These are phyloP conservation scores for Noctua janthe DNA, from an alignment of 2,888 invertebrate genomes.

Conservation along the genomic window DNA sequence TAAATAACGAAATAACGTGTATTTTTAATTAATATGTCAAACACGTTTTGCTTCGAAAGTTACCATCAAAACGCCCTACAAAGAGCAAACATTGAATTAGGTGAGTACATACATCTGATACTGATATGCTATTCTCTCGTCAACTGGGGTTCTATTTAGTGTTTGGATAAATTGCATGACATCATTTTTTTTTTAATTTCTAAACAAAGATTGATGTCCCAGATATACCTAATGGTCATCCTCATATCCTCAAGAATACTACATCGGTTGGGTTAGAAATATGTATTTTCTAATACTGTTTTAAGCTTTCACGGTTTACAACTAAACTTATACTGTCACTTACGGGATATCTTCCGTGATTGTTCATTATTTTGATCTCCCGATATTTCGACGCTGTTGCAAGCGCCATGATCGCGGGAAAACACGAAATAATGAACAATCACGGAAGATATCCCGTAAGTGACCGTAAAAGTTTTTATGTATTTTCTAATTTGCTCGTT, in stretches of 20 bases:
- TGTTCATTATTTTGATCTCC: too few species aligned
- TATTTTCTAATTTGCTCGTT: not conserved
- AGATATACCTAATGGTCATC: not conserved
- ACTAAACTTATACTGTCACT: too few species aligned
- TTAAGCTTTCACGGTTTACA: too few species aligned
- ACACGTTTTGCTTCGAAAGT: constrained; percentile 44
- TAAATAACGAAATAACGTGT: constrained; percentile 10
- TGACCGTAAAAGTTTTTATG: too few species aligned
- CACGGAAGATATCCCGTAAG: too few species aligned
- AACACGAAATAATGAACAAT: too few species aligned
- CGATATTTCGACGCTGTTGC: too few species aligned
- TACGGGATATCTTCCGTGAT: too few species aligned
- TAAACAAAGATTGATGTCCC: not conserved
- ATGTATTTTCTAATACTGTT: too few species aligned
- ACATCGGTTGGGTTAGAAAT: not conserved
- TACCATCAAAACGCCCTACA: constrained; percentile 55
- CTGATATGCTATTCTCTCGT: constrained; percentile 44
- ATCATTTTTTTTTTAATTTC: constrained; percentile 3
- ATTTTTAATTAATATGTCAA: constrained; percentile 44
- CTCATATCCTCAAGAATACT: not conserved
- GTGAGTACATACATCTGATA: constrained; percentile 36
- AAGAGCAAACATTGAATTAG: constrained; percentile 58
- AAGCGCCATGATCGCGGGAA: too few species aligned
- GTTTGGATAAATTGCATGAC: constrained; percentile 34
- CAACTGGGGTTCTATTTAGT: constrained; percentile 45